Base-by-base conservation (phyloP, 2,888 invertebrate genomes). In the Cosmopolites sordidus region DNA sequence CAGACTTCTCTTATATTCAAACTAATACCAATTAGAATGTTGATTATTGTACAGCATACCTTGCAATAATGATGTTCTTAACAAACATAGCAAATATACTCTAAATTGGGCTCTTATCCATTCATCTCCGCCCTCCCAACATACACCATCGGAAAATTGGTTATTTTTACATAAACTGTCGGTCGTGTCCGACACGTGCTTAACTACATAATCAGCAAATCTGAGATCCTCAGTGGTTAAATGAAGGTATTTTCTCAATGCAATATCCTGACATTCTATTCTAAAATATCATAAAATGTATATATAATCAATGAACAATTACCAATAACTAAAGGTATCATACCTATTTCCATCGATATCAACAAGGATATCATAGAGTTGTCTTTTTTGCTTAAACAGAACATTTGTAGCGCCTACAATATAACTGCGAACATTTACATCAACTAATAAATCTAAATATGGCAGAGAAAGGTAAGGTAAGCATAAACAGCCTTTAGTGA, bases 401-500 rank as follows among this genome's bases (percentile, higher is more conserved):
- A 95, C 89, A 77, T 99, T 99, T 12, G 97, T 97, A n/a, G 97
- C 97, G 33, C 99, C 98, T 53, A 96, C 89, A 40, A 95, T 79
- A 74, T 89, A 90, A 40, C 89, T 89, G 57, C 87, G 78, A 5
- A 96, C 92, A 63, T 90, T 89, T 2, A 88, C 81, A 73, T 96
- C 93, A 44, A 86, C 85, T 48, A 99, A 75, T 51, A 95, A 77
- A 76, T 98, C 98, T 76, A 97, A 83, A 72, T 94, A 96, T 62
- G 96, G 93, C 60, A 99, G 78, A 2, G 95, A 95, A 59, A 98
- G 77, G 74, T 98, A 99, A 14, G 99, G 98, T 72, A 97, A 83
- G 73, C 96, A 97, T 12, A 97, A 79, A 69, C 91, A 89, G 43
- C 97, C 97, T 76, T 92, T 88, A 29, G 87, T 84, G 74, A 94